Evolutionary conservation across 2,888 invertebrate genomes (phyloP).

Genomic region (Trilocha varians): DNA sequence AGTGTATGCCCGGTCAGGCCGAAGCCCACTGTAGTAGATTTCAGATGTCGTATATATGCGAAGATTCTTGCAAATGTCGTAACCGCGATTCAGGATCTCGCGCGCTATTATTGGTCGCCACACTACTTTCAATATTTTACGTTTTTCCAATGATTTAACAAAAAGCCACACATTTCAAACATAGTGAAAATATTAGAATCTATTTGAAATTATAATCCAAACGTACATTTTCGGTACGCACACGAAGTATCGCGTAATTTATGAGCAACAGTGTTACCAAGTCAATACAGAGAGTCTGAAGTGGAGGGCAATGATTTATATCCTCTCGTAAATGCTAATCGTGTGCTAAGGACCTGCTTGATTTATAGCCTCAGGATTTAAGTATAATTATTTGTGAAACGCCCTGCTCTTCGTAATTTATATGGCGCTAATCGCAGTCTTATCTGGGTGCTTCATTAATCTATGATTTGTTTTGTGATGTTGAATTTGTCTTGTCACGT

Average conservation of each 20-base stretch:
- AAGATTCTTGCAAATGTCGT: too few species aligned
- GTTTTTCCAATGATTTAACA: too few species aligned
- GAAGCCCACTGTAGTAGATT: too few species aligned
- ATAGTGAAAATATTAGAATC: too few species aligned
- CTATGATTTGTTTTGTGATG: constrained; percentile 8
- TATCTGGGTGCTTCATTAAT: constrained; percentile 19
- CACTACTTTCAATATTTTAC: too few species aligned
- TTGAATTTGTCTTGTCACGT: constrained; percentile 1
- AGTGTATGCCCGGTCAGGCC: too few species aligned
- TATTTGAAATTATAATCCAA: too few species aligned
- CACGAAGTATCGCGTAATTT: background rate
- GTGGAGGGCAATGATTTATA: constrained; percentile 44
- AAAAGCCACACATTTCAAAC: too few species aligned
- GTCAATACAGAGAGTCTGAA: constrained; percentile 37
- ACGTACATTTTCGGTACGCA: too few species aligned
- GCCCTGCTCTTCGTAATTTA: constrained; percentile 21
- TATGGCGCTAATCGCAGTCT: constrained; percentile 24
- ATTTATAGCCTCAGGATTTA: constrained; percentile 44
- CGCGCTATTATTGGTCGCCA: too few species aligned
- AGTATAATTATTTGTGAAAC: constrained; percentile 41
- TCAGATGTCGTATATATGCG: too few species aligned
- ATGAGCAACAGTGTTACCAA: constrained; percentile 58
- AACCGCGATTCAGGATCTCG: too few species aligned
- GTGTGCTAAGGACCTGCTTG: constrained; percentile 49
- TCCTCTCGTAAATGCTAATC: constrained; percentile 67